A percentile compares a stretch with the other conserved stretches of the same genome.
Conservation (phyloP, 1,140 invertebrate species). For the Ganaspis sp. region DNA sequence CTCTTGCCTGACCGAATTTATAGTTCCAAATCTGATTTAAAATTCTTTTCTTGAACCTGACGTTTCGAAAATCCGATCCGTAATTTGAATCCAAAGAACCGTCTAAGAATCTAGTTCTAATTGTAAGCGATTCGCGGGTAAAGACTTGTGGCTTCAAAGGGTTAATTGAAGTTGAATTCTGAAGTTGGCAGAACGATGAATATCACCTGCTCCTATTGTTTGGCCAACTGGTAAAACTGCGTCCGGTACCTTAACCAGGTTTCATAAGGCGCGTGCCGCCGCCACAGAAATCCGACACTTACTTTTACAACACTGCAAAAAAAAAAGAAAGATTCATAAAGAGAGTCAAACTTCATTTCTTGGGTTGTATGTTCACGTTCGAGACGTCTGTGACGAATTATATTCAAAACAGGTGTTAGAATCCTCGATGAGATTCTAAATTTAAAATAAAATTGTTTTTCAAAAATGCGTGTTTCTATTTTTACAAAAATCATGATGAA, state of each 20-base stretch:
- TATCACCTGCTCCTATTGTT: conserved; percentile 63
- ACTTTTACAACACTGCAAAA: conserved; percentile 54
- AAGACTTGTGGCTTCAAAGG: background rate
- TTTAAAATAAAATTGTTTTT: background rate
- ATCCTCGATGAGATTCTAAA: background rate
- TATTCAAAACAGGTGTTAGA: background rate
- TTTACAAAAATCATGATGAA: background rate
- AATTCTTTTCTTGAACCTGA: too few species aligned
- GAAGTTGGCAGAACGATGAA: background rate
- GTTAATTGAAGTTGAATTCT: background rate
- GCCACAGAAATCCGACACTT: conserved; percentile 55
- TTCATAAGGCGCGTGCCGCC: conserved; percentile 47
- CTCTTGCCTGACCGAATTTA: too few species aligned
- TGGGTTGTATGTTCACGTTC: background rate
- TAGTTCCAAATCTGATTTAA: too few species aligned
- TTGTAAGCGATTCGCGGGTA: too few species aligned
- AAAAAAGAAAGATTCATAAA: conserved; percentile 6
- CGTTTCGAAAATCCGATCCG: too few species aligned
- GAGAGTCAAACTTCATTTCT: background rate
- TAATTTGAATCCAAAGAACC: too few species aligned
- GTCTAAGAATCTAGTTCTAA: too few species aligned
- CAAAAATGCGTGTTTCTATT: background rate
- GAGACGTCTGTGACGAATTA: background rate
- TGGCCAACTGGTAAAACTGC: conserved; percentile 46
- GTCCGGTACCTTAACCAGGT: conserved; percentile 44